Percentiles rank a stretch among this genome's conserved stretches.
Conservation (phyloP, 2,888 invertebrate species). For the Dicycla oo region DNA sequence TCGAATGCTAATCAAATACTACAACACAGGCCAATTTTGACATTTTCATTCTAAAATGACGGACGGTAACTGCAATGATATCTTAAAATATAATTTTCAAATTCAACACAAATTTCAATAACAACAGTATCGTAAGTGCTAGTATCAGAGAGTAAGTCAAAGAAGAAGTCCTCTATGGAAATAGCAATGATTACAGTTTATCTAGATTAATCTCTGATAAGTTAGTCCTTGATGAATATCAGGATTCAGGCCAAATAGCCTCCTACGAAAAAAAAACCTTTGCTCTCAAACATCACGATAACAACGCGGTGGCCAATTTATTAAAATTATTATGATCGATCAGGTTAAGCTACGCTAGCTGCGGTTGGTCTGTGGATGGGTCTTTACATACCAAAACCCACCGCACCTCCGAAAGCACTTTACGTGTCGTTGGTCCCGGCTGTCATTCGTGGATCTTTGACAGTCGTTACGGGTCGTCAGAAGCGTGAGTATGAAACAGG, state of each 20-base stretch:
- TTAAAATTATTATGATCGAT: background rate
- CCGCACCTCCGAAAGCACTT: no score
- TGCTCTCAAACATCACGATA: background rate
- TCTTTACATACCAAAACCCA: no score
- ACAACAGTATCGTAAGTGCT: conserved; percentile 1
- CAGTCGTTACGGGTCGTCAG: no score
- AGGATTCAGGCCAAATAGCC: background rate
- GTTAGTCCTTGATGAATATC: background rate
- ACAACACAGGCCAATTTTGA: background rate
- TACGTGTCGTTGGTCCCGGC: no score
- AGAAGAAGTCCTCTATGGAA: background rate
- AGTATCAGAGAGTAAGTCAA: background rate
- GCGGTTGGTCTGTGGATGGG: no score
- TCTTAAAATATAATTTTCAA: background rate
- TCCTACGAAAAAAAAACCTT: background rate
- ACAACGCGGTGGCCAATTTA: background rate
- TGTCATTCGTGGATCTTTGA: no score
- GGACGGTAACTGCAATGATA: background rate
- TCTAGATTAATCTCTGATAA: conserved; percentile 3
- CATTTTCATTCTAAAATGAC: background rate
- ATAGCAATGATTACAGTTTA: background rate
- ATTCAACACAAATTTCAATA: background rate
- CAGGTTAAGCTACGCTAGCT: no score
- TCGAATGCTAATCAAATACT: conserved; percentile 7
- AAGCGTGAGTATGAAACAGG: no score